Base-by-base conservation (phyloP, 92 coral and sea anemone genomes). In the Zoanthus sansibaricus region DNA sequence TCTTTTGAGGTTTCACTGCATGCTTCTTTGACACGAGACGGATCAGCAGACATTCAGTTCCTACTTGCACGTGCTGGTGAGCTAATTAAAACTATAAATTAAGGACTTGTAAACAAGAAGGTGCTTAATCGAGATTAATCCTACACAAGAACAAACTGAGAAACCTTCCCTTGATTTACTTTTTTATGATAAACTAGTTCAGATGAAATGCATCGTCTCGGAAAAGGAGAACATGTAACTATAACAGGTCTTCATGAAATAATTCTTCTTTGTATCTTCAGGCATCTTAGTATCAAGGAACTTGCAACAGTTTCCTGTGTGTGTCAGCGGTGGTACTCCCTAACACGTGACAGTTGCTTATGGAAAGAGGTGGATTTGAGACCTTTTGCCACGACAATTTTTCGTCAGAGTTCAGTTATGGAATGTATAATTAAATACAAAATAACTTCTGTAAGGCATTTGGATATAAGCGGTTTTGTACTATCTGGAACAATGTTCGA, bases 391-490 rank as follows among this genome's bases (percentile, higher is more conserved):
- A 88, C 72, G 79, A 70, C 88, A 46, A 76, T 91, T 30, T 18
- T 33, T 20, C 87, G 75, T 79, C 71, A 86, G n/a, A 83, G 13
- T 59, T 78, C 48, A 37, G 4, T 37, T 55, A 62, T 93, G 30
- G 79, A 86, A 55, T 45, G 77, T 13, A 71, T 88, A 16, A 84
- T 83, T 32, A 37, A 69, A 25, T 79, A 13, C 37, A 86, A 89
- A 5, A 72, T 91, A 66, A 82, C 89, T 8, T 69, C 86, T 51
- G 87, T 91, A 9, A 62, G 30, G 8, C 75, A 79, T 32, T 71
- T 93, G 56, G 96, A 93, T 77, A 46, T 93, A 77, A 93, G 94
- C 74, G 96, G 94, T 11, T 91, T 93, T 78, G 71, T 80, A 12
- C 25, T 93, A 51, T 62, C 96, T 9, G 86, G 87, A 18, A 82